Conservation (phyloP, 2,888 invertebrate genomes). For the Caenorhabditis becei region DNA sequence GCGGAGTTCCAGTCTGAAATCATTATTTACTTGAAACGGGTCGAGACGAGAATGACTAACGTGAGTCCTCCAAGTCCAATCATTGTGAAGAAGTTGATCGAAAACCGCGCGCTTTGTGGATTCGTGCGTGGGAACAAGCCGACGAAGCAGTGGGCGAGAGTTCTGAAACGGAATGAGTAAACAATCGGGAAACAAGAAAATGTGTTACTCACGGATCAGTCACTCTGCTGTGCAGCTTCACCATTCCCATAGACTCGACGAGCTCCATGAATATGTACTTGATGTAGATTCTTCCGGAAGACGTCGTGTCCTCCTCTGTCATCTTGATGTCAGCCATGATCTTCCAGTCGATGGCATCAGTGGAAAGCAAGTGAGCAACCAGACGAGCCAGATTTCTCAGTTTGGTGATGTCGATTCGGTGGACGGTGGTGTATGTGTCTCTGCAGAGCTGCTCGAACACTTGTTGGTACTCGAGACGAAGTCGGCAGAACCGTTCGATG, state of each 20-base stretch:
- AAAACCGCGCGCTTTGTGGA: constrained; percentile 95
- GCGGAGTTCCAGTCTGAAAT: constrained; percentile 75
- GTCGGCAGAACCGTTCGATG: constrained; percentile 93
- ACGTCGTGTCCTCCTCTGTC: constrained; percentile 97
- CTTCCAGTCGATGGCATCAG: constrained; percentile 97
- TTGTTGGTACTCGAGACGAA: constrained; percentile 91
- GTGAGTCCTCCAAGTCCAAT: constrained; percentile 97
- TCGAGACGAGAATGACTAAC: constrained; percentile 82
- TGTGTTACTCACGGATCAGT: constrained; percentile 87
- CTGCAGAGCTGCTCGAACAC: constrained; percentile 96
- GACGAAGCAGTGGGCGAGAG: constrained; percentile 90
- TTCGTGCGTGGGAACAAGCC: constrained; percentile 96
- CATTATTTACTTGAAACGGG: neutral
- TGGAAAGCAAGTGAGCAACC: constrained; percentile 95
- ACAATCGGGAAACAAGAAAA: neutral
- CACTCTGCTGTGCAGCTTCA: constrained; percentile 91
- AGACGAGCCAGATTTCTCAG: constrained; percentile 96
- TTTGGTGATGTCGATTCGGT: constrained; percentile 95
- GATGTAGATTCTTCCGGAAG: constrained; percentile 96
- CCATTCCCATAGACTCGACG: constrained; percentile 95
- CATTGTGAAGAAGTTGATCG: constrained; percentile 97
- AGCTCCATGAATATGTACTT: constrained; percentile 96
- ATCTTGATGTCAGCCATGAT: constrained; percentile 91
- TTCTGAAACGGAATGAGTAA: constrained; percentile 85
- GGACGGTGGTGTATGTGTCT: constrained; percentile 93